These are phyloP conservation scores for Apeira syringaria DNA, from an alignment of 2,888 invertebrate genomes.

Conservation along the genomic window DNA sequence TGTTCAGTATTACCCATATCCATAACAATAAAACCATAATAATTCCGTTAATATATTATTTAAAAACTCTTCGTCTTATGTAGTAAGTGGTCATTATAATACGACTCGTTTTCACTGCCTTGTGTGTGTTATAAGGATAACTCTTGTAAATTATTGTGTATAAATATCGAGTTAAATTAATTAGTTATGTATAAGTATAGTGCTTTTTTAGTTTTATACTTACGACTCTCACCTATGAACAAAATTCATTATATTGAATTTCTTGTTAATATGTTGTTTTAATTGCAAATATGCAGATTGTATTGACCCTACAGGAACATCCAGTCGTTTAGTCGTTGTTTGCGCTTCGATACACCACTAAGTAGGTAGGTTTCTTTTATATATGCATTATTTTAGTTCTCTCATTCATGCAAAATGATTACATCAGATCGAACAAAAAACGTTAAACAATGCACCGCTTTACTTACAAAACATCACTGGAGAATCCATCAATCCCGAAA, in stretches of 20 bases:
- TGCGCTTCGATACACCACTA: too few species aligned
- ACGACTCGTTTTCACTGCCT: constrained; percentile 61
- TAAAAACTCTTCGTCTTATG: background rate
- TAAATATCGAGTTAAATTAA: constrained; percentile 56
- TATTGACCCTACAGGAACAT: too few species aligned
- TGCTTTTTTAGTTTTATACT: constrained; percentile 46
- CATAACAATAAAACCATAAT: constrained; percentile 53
- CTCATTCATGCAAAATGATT: too few species aligned
- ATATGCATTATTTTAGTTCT: too few species aligned
- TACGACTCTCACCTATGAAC: constrained; percentile 60
- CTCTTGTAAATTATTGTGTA: constrained; percentile 72
- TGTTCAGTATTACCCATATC: constrained; percentile 34
- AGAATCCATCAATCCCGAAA: too few species aligned
- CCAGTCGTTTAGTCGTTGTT: too few species aligned
- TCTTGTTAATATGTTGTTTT: constrained; percentile 45
- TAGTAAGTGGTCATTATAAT: constrained; percentile 14
- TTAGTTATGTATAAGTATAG: constrained; percentile 35
- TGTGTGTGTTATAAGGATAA: constrained; percentile 45
- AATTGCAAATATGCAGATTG: constrained; percentile 24
- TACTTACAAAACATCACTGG: too few species aligned
- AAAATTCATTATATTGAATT: constrained; percentile 51
- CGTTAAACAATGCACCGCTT: too few species aligned
- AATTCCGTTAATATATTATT: constrained; percentile 5
- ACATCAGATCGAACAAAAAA: too few species aligned
- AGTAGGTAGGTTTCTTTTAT: too few species aligned